Percentiles rank a stretch among this genome's conserved stretches.
phyloP scores from a whole-genome alignment of 2,797 vertebrate genomes.

The Threskiornis aethiopicus region DNA sequence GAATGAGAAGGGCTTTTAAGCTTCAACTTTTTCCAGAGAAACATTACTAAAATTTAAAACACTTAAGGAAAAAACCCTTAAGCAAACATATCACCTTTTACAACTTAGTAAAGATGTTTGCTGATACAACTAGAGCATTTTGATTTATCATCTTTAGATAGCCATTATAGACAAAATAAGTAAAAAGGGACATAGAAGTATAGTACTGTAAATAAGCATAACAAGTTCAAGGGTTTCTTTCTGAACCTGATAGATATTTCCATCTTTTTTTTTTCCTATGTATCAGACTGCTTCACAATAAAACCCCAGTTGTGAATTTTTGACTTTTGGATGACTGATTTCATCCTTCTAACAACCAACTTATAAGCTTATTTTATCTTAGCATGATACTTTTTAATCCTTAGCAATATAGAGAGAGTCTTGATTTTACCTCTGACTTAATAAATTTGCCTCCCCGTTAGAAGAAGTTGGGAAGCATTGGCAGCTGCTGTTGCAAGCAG shows the following conservation, averaged over 20 bases:
- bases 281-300: neutral
- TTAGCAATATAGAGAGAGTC: neutral
- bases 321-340: neutral
- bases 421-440: neutral
- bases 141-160: neutral
- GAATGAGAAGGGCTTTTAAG: neutral
- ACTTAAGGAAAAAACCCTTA: neutral
- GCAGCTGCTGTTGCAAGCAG: neutral
- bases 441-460: neutral
- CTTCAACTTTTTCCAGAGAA: neutral
- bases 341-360: neutral
- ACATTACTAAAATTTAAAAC: neutral
- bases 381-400: neutral
- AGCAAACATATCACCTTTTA: neutral
- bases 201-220: neutral
- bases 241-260: neutral
- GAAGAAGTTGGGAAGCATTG: neutral
- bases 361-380: neutral
- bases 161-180: neutral
- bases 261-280: neutral
- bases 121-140: neutral
- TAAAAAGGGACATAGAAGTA: neutral
- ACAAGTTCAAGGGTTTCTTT: neutral
- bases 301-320: neutral
- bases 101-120: neutral